A percentile compares a stretch with the other conserved stretches of the same genome.
Evolutionary conservation across 1,140 invertebrate genomes (phyloP).

Genomic region (Drosophila dunni): DNA sequence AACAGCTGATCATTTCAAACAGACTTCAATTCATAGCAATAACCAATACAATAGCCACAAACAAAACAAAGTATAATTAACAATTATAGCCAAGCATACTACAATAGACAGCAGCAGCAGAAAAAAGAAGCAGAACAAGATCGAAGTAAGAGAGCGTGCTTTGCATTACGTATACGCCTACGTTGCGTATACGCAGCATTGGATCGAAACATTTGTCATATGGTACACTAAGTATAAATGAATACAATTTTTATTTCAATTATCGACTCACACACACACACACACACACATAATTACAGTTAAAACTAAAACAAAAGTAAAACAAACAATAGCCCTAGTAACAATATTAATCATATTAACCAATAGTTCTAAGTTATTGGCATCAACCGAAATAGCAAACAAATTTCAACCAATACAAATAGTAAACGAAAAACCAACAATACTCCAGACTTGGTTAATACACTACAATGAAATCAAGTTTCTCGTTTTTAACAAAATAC

Average conservation of each 20-base stretch:
- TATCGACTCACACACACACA: conserved; percentile 56
- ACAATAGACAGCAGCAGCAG: conserved; percentile 54
- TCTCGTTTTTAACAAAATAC: conserved; percentile 55
- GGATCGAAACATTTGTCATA: conserved; percentile 27
- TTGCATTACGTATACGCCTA: conserved; percentile 37
- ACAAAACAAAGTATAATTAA: conserved; percentile 61
- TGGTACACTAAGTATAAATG: conserved; percentile 21
- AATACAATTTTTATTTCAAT: conserved; percentile 81
- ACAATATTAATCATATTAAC: conserved; percentile 75
- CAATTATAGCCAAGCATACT: conserved; percentile 69
- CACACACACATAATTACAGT: conserved; percentile 47
- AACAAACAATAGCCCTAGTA: conserved; percentile 70
- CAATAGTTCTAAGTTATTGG: conserved; percentile 75
- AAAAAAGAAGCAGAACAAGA: conserved; percentile 74
- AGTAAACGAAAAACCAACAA: conserved; percentile 12
- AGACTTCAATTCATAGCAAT: conserved; percentile 73
- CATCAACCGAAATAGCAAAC: conserved; percentile 29
- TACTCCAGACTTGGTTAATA: conserved; percentile 19
- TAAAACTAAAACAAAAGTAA: conserved; percentile 49
- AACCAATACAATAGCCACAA: conserved; percentile 75
- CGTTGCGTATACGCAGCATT: conserved; percentile 31
- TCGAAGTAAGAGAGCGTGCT: conserved; percentile 42
- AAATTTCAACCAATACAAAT: conserved; percentile 14
- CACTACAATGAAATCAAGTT: conserved; percentile 37
- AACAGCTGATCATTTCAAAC: conserved; percentile 52